phyloP scores from a whole-genome alignment of 2,888 invertebrate genomes.

The Ametastegia equiseti region DNA sequence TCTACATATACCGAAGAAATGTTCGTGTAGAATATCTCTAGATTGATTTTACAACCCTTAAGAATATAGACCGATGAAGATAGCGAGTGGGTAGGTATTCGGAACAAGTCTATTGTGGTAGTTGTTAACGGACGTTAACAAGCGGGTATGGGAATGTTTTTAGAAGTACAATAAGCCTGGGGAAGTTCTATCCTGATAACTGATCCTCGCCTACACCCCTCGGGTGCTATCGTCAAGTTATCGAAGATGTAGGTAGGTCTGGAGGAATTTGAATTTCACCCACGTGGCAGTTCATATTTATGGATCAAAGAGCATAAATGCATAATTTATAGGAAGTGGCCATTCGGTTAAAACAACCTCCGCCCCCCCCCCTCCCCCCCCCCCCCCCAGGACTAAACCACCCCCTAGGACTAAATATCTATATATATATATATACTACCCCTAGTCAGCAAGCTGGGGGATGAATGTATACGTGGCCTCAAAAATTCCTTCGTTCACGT shows the following conservation, averaged over 20 bases:
- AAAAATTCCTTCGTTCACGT: constrained; percentile 41
- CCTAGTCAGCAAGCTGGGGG: background rate
- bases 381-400: background rate
- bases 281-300: constrained; percentile 43
- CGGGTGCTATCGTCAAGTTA: background rate
- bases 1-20: too few species aligned
- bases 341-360: constrained; percentile 43
- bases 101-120: background rate
- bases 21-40: background rate
- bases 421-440: background rate
- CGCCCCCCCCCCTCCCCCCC: constrained; percentile 18
- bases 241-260: background rate
- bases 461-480: constrained; percentile 15
- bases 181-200: background rate
- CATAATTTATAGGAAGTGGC: constrained; percentile 47
- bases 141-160: background rate
- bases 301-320: constrained; percentile 40
- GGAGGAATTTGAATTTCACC: constrained; percentile 37
- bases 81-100: background rate
- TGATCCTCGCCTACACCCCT: background rate
- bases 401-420: background rate
- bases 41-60: background rate
- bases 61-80: background rate
- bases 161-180: background rate
- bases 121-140: background rate